Evolutionary conservation across 2,113 vertebrate species (phyloP), one percentile per base, ranked within the genome.

Genomic region (Aldabrachelys gigantea): DNA sequence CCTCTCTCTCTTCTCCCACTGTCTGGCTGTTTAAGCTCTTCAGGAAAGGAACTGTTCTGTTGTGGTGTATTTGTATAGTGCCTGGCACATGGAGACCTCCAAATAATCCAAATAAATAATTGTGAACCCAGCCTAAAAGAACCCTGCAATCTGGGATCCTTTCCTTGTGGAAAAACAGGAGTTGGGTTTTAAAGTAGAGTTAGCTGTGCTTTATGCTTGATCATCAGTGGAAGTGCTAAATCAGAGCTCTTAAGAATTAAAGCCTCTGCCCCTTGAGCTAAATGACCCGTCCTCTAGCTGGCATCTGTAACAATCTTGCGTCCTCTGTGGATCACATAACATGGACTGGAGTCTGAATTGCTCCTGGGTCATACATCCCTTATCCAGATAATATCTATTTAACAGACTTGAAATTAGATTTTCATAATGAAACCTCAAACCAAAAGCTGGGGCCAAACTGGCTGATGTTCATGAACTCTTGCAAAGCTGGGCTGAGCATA

Each of bases 301-400:
- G 92, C 86, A 44, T 44, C 72, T 44, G 24, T 41, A 44, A 25
- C 72, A 76, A 76, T 25, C 24, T 11, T 38, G 10, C 38, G 3
- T 76, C 10, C 72, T 13, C 72, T 41, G 10, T 38, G 10, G 38
- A 25, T 38, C 38, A 65, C 38, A 10, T 0, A 0, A 69, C 79
- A 86, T 54, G 82, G 93, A 96, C 57, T 0, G 0, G 85, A 83
- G 57, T 52, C 8, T 1, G 62, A n/a, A n/a, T 69, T 75, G 89
- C 85, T 93, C 81, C 79, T 82, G 83, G 94, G 89, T 56, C 81
- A 65, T 88, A 35, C 88, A 92, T 82, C 14, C 96, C 95, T 94
- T 96, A 96, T 85, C 53, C 87, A 95, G 87, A 88, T 83, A 84
- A 81, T 89, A 94, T 93, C 96, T 97, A 96, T 97, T 96, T 88